Evolutionary conservation across 1,140 invertebrate genomes (phyloP), one percentile per base, ranked within the genome.

Genomic region (Bombus impatiens): DNA sequence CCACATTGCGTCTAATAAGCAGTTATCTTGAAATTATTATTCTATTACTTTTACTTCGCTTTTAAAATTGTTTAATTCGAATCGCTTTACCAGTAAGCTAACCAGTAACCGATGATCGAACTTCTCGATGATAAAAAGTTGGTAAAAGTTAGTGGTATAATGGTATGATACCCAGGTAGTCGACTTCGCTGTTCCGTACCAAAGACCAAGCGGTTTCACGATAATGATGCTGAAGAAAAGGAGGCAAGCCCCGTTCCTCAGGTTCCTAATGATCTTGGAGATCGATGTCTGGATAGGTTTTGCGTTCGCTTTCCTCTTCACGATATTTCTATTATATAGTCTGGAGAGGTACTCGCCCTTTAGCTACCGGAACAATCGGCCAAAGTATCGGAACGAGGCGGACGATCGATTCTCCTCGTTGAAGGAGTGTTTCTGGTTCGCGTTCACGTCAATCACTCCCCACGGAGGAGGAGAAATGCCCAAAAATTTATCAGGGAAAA

Each of bases 381-480:
- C 98, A 74, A 98, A 98, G 91, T 98, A 98, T 93, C 97, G 97
- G 93, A 97, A 98, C 89, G 98, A 98, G 86, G 97, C 98, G 89
- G 98, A 99, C 94, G 98, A 98, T 93, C 95, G 98, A 40, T 97
- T 98, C 92, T 99, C 99, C 90, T 98, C 97, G 44, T 94, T 99
- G 10, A 99, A 98, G 93, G 98, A 99, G 94, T 99, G 98, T 93
- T 95, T 99, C 0, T 99, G 98, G 98, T 99, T 99, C 94, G 99
- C 98, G 92, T 98, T 99, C 98, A 99, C 98, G 70, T 99, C 98
- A 22, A 93, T 99, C 9, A 99, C 98, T 0, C 98, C 98, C 0
- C 98, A 99, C 96, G 97, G 98, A 2, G 98, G 98, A 8, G 98
- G 98, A 1, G 98, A 99, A 95, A 98, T 98, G 0, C 98, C 98